Conservation (phyloP, 2,888 invertebrate species). For the Fragum sueziense region DNA sequence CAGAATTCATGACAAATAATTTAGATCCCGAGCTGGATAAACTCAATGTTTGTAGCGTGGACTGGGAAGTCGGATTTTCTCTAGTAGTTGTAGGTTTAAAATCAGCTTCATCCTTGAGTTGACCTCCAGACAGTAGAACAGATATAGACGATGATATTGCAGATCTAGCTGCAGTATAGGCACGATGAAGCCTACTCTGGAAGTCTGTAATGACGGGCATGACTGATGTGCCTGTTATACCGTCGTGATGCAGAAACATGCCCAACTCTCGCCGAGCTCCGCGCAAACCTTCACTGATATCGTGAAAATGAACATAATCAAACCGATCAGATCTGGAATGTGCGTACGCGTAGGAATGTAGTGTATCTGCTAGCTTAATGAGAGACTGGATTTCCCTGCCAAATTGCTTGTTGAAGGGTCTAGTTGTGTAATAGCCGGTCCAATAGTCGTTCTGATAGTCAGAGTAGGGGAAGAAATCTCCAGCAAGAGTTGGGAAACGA, state of each 20-base stretch:
- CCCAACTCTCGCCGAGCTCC: conserved; percentile 91
- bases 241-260: conserved; percentile 98
- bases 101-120: conserved; percentile 13
- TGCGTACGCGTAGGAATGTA: conserved; percentile 72
- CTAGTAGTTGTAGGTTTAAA: conserved; percentile 20
- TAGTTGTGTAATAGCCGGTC: conserved; percentile 97
- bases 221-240: conserved; percentile 97
- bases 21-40: conserved; percentile 38
- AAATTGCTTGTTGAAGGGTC: conserved; percentile 86
- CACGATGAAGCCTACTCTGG: conserved; percentile 63
- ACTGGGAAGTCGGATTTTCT: background rate
- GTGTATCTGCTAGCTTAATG: conserved; percentile 79
- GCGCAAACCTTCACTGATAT: conserved; percentile 81
- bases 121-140: conserved; percentile 59
- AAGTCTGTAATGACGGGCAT: conserved; percentile 96
- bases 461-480: conserved; percentile 98
- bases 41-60: background rate
- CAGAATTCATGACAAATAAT: conserved; percentile 42
- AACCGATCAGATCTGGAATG: conserved; percentile 31
- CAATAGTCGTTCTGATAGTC: conserved; percentile 94
- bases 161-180: conserved; percentile 56
- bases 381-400: conserved; percentile 85
- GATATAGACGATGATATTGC: conserved; percentile 62
- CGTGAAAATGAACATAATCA: conserved; percentile 50
- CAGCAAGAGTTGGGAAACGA: conserved; percentile 89